Base-by-base conservation (phyloP, 2,113 vertebrate species). In the Tiliqua scincoides region DNA sequence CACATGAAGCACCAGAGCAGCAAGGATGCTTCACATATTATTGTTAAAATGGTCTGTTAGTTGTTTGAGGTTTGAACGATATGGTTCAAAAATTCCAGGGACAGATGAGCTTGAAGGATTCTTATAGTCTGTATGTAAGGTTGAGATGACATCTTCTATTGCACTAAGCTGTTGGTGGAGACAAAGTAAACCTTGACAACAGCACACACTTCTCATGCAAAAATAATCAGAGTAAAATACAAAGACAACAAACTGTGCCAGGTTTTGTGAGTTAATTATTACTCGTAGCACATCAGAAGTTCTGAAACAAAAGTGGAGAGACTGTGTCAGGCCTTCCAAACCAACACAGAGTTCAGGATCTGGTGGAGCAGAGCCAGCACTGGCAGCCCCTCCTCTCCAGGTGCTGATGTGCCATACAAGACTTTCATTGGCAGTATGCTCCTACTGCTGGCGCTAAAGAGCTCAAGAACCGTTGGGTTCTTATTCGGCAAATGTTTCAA, bases 231-330 rank as follows among this genome's bases (percentile, higher is more conserved):
- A 72, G 79, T 57, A 86, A 62, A 72, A 79, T 79, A 80, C 85
- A 86, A 86, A 86, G 77, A 80, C 72, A 30, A 86, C 63, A 37
- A 21, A 52, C 68, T 54, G 77, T 86, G 77, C 85, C 77, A 80
- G 68, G 57, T 73, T 37, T 20, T 52, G n/a, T 79, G 37, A 30
- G 68, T 86, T 86, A 86, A 86, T 86, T 79, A 86, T 86, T 80
- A n/a, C n/a, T n/a, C n/a, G n/a, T n/a, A 86, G 77, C n/a, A 86
- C 68, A 80, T 80, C 85, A 86, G 73, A 80, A 73, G 68, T 86
- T 86, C 85, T 80, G 77, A 80, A 52, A 86, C 85, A 86, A 86
- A 85, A 86, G 77, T 61, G 57, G 62, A 85, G 62, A 43, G 20
- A 48, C 18, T 62, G n/a, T n/a, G n/a, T n/a, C n/a, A n/a, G n/a